Evolutionary conservation across 2,113 vertebrate species (phyloP), one percentile per base, ranked within the genome.

Genomic region (Python bivittatus): DNA sequence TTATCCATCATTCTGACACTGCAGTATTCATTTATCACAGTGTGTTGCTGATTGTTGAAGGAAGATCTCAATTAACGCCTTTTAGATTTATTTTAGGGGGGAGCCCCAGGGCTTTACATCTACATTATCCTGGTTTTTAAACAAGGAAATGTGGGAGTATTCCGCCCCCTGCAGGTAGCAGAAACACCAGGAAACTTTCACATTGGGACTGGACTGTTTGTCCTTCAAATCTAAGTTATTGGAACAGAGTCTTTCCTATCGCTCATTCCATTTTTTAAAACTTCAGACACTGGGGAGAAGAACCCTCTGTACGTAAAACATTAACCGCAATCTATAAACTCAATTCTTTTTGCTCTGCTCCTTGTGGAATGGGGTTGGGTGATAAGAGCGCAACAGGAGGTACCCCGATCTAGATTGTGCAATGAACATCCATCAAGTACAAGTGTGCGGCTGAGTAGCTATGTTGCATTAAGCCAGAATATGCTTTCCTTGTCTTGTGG

Each of bases 141-240:
- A 88, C 10, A 10, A 1, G 23, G 4, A 86, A 54, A 83, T 42
- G 42, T 54, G 85, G 52, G 79, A 33, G 72, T 0, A 2, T 94
- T 96, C 92, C 94, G 94, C 97, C 97, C 94, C 38, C 96, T 96
- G 88, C 95, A 94, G 97, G 96, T 92, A 54, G 33, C 7, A 93
- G 58, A 61, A 0, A 0, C 0, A 60, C 88, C 56, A 58, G 15
- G 22, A 8, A 27, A 60, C 11, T 48, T 48, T 48, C 48, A 72
- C 7, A 72, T 6, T 33, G 13, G n/a, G 33, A 5, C 33, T 17
- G 68, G 6, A 38, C 33, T 38, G 8, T 38, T 79, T 20, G 20
- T 38, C 68, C 20, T 22, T 17, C 68, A 38, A 38, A 79, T 7
- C n/a, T n/a, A 79, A 79, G 33, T 79, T 79, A 22, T 17, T 33